phyloP scores from a whole-genome alignment of 1,140 invertebrate genomes.

The Zophobas morio region DNA sequence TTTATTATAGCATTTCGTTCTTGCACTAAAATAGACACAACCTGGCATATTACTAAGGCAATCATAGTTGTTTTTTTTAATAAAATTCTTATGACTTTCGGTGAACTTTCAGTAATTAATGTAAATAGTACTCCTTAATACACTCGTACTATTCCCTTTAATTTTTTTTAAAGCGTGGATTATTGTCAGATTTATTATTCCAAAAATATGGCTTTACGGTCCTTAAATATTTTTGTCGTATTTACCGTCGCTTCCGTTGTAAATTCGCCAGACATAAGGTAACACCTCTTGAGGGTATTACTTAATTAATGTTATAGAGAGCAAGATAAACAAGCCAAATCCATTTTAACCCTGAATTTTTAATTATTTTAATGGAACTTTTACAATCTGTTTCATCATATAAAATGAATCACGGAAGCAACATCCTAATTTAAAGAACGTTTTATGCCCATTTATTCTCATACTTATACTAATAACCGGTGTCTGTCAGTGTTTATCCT shows the following conservation, averaged over 20 bases:
- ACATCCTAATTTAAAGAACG: slow-evolving; percentile 8
- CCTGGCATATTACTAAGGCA: no score
- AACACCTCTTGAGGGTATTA: slow-evolving; percentile 27
- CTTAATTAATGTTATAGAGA: slow-evolving; percentile 25
- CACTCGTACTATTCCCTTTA: no score
- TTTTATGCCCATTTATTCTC: slow-evolving; percentile 1
- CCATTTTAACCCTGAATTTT: slow-evolving; percentile 29
- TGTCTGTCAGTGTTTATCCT: not conserved
- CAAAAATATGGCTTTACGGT: no score
- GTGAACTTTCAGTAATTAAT: no score
- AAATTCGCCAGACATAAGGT: slow-evolving; percentile 5
- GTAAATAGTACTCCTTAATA: no score
- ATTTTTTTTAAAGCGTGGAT: no score
- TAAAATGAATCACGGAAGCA: slow-evolving; percentile 6
- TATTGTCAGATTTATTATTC: no score
- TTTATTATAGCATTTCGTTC: no score
- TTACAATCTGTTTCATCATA: not conserved
- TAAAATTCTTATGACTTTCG: no score
- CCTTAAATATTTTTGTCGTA: slow-evolving; percentile 5
- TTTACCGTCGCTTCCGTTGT: not conserved
- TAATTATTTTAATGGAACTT: slow-evolving; percentile 34
- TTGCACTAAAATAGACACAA: no score
- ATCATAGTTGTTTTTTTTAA: no score
- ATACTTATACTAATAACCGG: slow-evolving; percentile 6
- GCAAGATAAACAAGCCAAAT: slow-evolving; percentile 29